Evolutionary conservation across 2,113 vertebrate species (phyloP).

Genomic region (Chaetura pelagica): DNA sequence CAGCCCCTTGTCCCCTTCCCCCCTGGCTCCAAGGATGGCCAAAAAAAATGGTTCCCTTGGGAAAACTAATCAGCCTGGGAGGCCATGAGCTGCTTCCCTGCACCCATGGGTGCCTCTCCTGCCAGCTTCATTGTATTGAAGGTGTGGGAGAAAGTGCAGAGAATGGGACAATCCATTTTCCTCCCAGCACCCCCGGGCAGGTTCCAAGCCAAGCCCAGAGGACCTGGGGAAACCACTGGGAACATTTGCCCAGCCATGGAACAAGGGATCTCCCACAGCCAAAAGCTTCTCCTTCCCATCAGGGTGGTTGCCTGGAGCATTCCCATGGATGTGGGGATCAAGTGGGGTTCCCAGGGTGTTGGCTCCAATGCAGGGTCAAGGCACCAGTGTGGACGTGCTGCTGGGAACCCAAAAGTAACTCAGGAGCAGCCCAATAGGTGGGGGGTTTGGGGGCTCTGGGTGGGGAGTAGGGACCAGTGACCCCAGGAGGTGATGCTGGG

Average conservation of each 20-base stretch:
- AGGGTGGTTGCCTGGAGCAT: neutral
- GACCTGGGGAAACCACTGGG: neutral
- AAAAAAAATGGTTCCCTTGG: rapidly evolving
- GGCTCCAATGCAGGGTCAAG: neutral
- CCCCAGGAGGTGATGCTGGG: no score
- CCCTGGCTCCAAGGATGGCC: rapidly evolving
- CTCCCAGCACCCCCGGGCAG: neutral
- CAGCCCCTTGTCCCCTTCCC: neutral
- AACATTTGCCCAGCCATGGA: neutral
- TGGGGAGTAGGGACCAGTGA: neutral
- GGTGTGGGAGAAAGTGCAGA: neutral
- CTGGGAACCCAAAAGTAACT: neutral
- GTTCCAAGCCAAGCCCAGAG: neutral
- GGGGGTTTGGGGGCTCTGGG: neutral
- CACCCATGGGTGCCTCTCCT: neutral
- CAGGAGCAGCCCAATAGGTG: rapidly evolving
- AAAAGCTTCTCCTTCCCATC: neutral
- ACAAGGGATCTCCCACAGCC: rapidly evolving
- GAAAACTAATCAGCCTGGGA: neutral
- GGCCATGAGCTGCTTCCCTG: neutral
- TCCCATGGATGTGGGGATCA: neutral
- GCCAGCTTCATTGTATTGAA: slow-evolving; percentile 9
- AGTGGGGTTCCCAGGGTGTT: rapidly evolving
- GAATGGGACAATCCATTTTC: slow-evolving; percentile 35
- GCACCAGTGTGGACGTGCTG: rapidly evolving